Evolutionary conservation across 1,140 invertebrate genomes (phyloP).

Genomic region (Gonioctena quinquepunctata): DNA sequence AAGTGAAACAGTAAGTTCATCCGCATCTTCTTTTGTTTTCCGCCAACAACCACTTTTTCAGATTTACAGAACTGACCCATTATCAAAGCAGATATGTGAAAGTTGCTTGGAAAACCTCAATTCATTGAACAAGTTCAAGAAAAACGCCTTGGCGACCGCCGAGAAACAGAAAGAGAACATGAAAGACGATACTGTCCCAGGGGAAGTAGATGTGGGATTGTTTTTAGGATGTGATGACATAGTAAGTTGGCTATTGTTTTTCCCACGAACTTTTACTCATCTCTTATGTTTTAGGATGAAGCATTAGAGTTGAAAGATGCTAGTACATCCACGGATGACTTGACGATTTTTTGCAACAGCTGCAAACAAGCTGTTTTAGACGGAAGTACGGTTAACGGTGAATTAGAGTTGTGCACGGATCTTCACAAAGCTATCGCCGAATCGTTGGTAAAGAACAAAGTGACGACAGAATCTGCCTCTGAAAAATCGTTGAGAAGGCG

Average conservation of each 20-base stretch:
- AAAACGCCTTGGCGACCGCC: slow-evolving; percentile 38
- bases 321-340: slow-evolving; percentile 40
- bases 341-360: slow-evolving; percentile 36
- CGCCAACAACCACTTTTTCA: slow-evolving; percentile 26
- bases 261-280: no score
- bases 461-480: slow-evolving; percentile 21
- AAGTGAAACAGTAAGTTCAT: no score
- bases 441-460: slow-evolving; percentile 42
- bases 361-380: slow-evolving; percentile 39
- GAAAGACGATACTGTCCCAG: slow-evolving; percentile 24
- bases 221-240: slow-evolving; percentile 33
- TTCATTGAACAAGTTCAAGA: slow-evolving; percentile 46
- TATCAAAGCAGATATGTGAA: slow-evolving; percentile 51
- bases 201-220: slow-evolving; percentile 30
- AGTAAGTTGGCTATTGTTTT: slow-evolving; percentile 26
- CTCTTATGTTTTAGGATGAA: slow-evolving; percentile 17
- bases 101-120: slow-evolving; percentile 46
- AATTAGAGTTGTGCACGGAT: slow-evolving; percentile 40
- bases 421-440: slow-evolving; percentile 44
- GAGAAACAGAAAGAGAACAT: slow-evolving; percentile 44
- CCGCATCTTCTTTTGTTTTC: no score
- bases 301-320: slow-evolving; percentile 33
- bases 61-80: slow-evolving; percentile 52
- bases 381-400: slow-evolving; percentile 36
- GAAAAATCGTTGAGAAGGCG: slow-evolving; percentile 34